Percentiles rank a stretch among this genome's conserved stretches.
Evolutionary conservation across 1,140 invertebrate species (phyloP).

Genomic region (Heliconius eleuchia): DNA sequence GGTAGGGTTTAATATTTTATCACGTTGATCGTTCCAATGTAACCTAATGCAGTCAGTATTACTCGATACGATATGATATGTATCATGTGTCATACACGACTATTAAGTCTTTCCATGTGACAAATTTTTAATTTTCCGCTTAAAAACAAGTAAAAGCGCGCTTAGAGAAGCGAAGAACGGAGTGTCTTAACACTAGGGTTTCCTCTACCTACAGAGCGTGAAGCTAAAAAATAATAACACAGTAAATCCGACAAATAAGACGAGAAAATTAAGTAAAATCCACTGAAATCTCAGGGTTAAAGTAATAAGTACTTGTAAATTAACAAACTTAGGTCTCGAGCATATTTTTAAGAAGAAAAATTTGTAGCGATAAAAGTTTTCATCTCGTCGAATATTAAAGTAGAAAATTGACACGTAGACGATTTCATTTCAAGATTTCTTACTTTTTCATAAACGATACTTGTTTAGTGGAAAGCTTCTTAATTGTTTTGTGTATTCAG

Average conservation of each 20-base stretch:
- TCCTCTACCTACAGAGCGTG: not conserved
- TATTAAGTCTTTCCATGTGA: no score
- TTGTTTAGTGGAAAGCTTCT: slow-evolving; percentile 17
- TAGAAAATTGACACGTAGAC: slow-evolving; percentile 6
- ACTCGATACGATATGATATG: no score
- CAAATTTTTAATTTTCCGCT: no score
- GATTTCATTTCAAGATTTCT: not conserved
- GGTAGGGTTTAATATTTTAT: no score
- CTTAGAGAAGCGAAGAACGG: no score
- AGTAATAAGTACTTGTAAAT: slow-evolving; percentile 24
- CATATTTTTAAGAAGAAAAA: slow-evolving; percentile 21
- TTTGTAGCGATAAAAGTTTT: slow-evolving; percentile 1
- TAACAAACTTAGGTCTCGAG: slow-evolving; percentile 22
- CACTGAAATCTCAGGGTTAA: slow-evolving; percentile 8
- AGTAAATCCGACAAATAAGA: slow-evolving; percentile 11
- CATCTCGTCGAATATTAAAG: slow-evolving; percentile 15
- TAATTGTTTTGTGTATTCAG: slow-evolving; percentile 17
- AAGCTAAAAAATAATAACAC: not conserved
- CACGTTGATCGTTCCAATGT: no score
- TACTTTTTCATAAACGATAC: not conserved
- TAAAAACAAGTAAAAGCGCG: no score
- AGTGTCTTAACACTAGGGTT: no score
- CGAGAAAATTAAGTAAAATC: slow-evolving; percentile 34
- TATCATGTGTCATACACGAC: no score
- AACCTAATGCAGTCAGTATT: no score